Percentiles rank a stretch among this genome's conserved stretches.
These are phyloP conservation scores for Hypotaenidia philippensis DNA, from an alignment of 2,797 vertebrate species.

Conservation along the genomic window DNA sequence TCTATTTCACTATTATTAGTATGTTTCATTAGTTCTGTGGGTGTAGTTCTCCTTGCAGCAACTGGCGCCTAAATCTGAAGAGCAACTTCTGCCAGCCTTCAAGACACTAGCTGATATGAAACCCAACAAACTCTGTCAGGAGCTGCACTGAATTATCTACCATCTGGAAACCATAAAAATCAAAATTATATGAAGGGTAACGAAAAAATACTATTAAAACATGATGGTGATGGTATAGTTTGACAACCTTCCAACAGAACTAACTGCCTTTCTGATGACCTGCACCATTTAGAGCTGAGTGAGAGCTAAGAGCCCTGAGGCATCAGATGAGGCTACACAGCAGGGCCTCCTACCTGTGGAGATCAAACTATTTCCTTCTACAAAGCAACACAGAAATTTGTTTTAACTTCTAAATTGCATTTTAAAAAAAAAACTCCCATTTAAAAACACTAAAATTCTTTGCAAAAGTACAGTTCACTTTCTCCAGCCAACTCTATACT, in stretches of 20 bases:
- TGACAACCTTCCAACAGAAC: neutral
- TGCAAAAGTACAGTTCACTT: neutral
- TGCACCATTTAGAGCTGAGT: neutral
- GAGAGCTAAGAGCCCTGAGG: neutral
- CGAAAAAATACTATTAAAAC: neutral
- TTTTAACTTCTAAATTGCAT: neutral
- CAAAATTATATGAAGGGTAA: constrained; percentile 19
- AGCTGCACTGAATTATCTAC: neutral
- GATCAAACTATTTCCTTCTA: neutral
- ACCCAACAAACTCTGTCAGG: neutral
- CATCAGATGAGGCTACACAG: neutral
- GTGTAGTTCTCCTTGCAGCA: neutral
- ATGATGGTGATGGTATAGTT: neutral
- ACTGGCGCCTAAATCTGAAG: neutral
- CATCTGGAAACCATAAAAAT: constrained; percentile 38
- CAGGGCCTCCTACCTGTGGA: neutral
- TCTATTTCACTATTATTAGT: neutral
- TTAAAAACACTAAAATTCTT: neutral
- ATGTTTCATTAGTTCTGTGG: neutral
- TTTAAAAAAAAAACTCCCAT: neutral
- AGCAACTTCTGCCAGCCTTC: neutral
- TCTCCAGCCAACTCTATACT: neutral
- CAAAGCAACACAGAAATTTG: neutral
- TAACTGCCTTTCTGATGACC: neutral
- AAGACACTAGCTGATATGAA: neutral